Conservation (phyloP, 1,140 invertebrate genomes). For the Neodiprion virginianus region DNA sequence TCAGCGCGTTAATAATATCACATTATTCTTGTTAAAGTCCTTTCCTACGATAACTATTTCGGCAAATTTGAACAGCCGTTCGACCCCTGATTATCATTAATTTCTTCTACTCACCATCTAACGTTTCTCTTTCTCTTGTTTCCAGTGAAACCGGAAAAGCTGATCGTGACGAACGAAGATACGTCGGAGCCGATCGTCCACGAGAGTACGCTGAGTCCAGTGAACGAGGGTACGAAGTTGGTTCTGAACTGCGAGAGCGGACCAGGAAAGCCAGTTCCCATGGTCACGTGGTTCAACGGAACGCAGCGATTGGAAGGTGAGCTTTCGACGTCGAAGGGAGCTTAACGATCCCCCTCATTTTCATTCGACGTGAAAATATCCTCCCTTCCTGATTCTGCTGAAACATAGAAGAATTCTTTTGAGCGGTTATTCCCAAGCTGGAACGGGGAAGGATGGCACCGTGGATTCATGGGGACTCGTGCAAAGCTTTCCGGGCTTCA, state of each 20-base stretch:
- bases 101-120: too few species aligned
- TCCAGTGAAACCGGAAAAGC: slow-evolving; percentile 74
- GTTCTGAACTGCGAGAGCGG: slow-evolving; percentile 74
- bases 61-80: too few species aligned
- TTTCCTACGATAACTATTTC: too few species aligned
- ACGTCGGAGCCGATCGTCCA: slow-evolving; percentile 61
- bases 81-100: too few species aligned
- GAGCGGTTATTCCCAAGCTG: too few species aligned
- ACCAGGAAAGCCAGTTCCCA: slow-evolving; percentile 79
- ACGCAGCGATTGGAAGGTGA: slow-evolving; percentile 72
- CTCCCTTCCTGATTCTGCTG: too few species aligned
- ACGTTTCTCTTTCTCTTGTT: slow-evolving; percentile 20
- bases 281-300: slow-evolving; percentile 79
- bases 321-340: slow-evolving; percentile 37
- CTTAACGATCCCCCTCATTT: background rate
- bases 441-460: too few species aligned
- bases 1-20: too few species aligned
- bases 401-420: too few species aligned
- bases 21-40: too few species aligned
- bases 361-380: too few species aligned
- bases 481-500: background rate
- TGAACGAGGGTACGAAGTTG: slow-evolving; percentile 73
- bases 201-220: slow-evolving; percentile 71
- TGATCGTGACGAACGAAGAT: slow-evolving; percentile 67
- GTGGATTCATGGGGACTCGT: too few species aligned